These are phyloP conservation scores for Sula dactylatra DNA, from an alignment of 2,113 vertebrate genomes.

Conservation along the genomic window DNA sequence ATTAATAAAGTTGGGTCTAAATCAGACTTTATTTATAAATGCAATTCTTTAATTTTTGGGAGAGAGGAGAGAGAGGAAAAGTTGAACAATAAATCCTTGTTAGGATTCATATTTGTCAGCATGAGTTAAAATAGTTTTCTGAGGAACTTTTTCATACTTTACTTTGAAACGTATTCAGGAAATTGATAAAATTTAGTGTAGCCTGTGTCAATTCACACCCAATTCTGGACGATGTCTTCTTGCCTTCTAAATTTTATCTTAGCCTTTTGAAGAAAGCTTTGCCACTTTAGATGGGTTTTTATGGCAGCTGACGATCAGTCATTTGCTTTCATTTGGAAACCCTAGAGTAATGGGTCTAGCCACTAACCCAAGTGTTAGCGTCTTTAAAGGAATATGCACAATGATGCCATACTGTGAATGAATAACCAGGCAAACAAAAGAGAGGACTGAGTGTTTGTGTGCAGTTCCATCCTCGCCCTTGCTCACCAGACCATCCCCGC, in stretches of 20 bases:
- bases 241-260: background rate
- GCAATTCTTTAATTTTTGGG: background rate
- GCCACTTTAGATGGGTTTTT: background rate
- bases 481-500: rapidly evolving
- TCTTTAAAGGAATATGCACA: background rate
- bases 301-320: background rate
- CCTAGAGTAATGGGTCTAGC: background rate
- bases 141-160: background rate
- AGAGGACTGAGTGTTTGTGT: background rate
- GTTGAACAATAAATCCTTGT: background rate
- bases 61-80: background rate
- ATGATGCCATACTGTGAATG: background rate
- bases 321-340: background rate
- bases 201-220: background rate
- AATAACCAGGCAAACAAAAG: background rate
- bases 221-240: background rate
- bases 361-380: too few species aligned
- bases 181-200: background rate
- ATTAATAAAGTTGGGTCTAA: rapidly evolving
- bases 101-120: background rate
- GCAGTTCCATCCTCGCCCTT: background rate
- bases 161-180: background rate
- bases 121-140: background rate
- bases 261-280: background rate
- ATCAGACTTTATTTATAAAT: background rate